Evolutionary conservation across 2,888 invertebrate species (phyloP), one percentile per base, ranked within the genome.

Genomic region (Ophioninae sp.): DNA sequence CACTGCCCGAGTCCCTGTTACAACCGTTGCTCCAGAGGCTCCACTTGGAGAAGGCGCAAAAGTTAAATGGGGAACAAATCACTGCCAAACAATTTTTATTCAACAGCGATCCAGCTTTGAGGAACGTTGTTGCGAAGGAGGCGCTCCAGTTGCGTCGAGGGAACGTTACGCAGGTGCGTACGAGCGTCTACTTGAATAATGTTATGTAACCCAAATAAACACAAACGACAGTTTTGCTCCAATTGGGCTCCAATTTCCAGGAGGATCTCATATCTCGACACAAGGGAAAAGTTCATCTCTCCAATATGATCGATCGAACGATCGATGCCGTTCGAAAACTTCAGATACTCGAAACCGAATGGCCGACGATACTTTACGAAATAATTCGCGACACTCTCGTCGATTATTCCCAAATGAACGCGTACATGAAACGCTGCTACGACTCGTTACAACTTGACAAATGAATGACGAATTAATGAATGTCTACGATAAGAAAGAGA

Each of bases 41-140:
- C 65, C 95, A 96, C 44, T 94, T 97, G 86, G 95, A 96, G 82
- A 94, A 95, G 85, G 93, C 93, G 70, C 94, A 92, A 67, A 91
- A 87, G 81, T 90, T 91, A 84, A 91, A 88, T 76, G 90, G 90
- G 82, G 90, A 92, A 88, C 89, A 91, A 90, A 87, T 91, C 62
- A 91, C 92, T 89, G 93, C 93, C 89, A 93, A 93, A 90, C 91
- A 93, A 86, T 93, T 93, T 89, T 89, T 93, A 85, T 92, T 92
- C 79, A 91, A 89, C 76, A 89, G 92, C 17, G 97, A 97, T 91
- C 96, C 97, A 39, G 96, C 96, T 6, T 93, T 97, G 76, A 95
- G 96, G 88, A 95, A 95, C 86, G 97, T 97, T 13, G 97, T 97
- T 74, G 97, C 97, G 75, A 97, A 97, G 92, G 97, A 97, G 93